Percentiles rank a stretch among this genome's conserved stretches.
phyloP scores from a whole-genome alignment of 2,888 invertebrate genomes.

The Dynastes tityus region DNA sequence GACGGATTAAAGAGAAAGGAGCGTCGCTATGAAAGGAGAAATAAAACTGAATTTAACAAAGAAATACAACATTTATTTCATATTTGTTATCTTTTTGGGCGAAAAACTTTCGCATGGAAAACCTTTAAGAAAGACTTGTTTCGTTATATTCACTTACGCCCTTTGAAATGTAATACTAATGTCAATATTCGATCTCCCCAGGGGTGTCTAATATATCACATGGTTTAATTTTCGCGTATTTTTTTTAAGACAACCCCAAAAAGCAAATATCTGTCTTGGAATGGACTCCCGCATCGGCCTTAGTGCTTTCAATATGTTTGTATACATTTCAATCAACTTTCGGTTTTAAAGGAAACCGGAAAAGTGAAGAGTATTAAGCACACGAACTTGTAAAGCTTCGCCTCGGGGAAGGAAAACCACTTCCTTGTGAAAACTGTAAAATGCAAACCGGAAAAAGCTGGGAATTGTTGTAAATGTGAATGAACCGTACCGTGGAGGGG shows the following conservation, averaged over 20 bases:
- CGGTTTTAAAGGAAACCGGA: constrained; percentile 5
- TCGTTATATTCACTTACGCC: no score
- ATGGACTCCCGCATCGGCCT: not conserved
- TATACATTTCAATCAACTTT: constrained; percentile 14
- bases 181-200: no score
- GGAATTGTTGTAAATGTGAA: no score
- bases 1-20: no score
- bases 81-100: no score
- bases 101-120: no score
- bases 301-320: not conserved
- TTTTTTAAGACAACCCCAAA: constrained; percentile 2
- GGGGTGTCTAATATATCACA: not conserved
- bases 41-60: no score
- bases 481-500: no score
- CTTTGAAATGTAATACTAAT: no score
- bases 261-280: constrained; percentile 5
- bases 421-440: constrained; percentile 24
- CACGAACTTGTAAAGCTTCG: constrained; percentile 12
- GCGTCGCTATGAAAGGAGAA: no score
- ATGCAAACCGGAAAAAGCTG: not conserved
- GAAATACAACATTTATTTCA: no score
- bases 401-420: constrained; percentile 12
- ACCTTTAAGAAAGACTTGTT: no score
- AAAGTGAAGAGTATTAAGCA: constrained; percentile 15
- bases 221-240: constrained; percentile 5